Conservation (phyloP, 2,888 invertebrate genomes). For the Thereva unica region DNA sequence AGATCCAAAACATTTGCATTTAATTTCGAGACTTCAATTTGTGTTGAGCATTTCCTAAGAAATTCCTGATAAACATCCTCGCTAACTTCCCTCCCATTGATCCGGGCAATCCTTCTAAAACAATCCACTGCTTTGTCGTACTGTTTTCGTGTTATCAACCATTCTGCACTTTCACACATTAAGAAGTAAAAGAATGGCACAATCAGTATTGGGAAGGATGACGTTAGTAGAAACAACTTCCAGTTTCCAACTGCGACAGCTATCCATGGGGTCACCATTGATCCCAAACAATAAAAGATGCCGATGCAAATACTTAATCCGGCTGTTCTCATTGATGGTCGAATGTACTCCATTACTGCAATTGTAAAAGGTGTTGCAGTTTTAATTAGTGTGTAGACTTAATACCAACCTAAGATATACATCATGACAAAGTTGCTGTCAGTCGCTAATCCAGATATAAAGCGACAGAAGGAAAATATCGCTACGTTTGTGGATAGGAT, state of each 20-base stretch:
- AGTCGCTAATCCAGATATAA: constrained; percentile 64
- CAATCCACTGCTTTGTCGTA: constrained; percentile 60
- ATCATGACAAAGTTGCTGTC: constrained; percentile 67
- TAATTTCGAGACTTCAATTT: constrained; percentile 44
- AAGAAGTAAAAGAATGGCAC: constrained; percentile 61
- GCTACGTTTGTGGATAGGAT: constrained; percentile 58
- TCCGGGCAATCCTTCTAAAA: constrained; percentile 60
- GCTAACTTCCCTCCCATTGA: constrained; percentile 59
- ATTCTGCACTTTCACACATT: constrained; percentile 65
- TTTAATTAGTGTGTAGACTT: background rate
- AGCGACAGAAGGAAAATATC: constrained; percentile 60
- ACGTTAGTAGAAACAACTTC: constrained; percentile 60
- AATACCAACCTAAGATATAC: constrained; percentile 63
- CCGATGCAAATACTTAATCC: constrained; percentile 64
- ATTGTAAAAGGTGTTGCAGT: background rate
- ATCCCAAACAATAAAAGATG: constrained; percentile 63
- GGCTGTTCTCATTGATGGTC: constrained; percentile 57
- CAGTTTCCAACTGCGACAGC: constrained; percentile 59
- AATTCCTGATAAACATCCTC: constrained; percentile 51
- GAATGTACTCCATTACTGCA: constrained; percentile 58
- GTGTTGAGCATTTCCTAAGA: constrained; percentile 49
- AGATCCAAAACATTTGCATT: constrained; percentile 59
- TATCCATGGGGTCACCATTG: constrained; percentile 61
- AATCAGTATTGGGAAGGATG: constrained; percentile 60
- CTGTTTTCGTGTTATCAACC: constrained; percentile 63